Percentiles rank a stretch among this genome's conserved stretches.
Evolutionary conservation across 1,140 invertebrate species (phyloP).

Genomic region (Megathymus violae): DNA sequence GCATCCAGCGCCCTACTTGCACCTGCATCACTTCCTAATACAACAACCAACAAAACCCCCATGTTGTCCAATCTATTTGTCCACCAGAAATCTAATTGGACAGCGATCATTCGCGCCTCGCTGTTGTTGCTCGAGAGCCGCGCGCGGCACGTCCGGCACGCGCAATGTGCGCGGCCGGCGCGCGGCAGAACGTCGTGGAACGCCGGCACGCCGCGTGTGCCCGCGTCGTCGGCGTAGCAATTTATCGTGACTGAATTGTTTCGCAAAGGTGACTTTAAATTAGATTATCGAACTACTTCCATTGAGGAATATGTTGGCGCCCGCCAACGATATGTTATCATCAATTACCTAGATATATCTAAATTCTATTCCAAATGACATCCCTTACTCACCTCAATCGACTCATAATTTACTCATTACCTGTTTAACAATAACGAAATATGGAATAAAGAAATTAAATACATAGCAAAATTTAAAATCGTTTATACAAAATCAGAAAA

Average conservation of each 20-base stretch:
- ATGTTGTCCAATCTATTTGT: slow-evolving; percentile 36
- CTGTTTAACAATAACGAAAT: too few species aligned
- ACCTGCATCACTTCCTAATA: slow-evolving; percentile 37
- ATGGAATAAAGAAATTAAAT: too few species aligned
- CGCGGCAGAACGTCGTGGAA: slow-evolving; percentile 36
- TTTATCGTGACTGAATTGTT: slow-evolving; percentile 62
- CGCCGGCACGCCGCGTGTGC: slow-evolving; percentile 28
- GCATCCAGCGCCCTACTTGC: slow-evolving; percentile 15
- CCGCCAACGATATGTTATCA: background rate
- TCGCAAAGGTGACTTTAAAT: slow-evolving; percentile 67
- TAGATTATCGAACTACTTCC: slow-evolving; percentile 45
- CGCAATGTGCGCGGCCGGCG: slow-evolving; percentile 37
- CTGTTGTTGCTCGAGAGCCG: slow-evolving; percentile 33
- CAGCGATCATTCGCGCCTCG: slow-evolving; percentile 61
- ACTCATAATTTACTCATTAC: too few species aligned
- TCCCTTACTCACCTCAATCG: too few species aligned
- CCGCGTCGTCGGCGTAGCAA: slow-evolving; percentile 41
- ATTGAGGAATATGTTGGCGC: slow-evolving; percentile 36
- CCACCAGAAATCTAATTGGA: slow-evolving; percentile 52
- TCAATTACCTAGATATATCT: background rate
- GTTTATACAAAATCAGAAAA: too few species aligned
- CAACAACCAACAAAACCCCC: slow-evolving; percentile 20
- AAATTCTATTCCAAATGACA: too few species aligned
- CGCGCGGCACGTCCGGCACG: slow-evolving; percentile 36
- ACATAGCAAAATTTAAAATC: too few species aligned